phyloP scores from a whole-genome alignment of 2,888 invertebrate species.

The Leptinotarsa tumamoca region DNA sequence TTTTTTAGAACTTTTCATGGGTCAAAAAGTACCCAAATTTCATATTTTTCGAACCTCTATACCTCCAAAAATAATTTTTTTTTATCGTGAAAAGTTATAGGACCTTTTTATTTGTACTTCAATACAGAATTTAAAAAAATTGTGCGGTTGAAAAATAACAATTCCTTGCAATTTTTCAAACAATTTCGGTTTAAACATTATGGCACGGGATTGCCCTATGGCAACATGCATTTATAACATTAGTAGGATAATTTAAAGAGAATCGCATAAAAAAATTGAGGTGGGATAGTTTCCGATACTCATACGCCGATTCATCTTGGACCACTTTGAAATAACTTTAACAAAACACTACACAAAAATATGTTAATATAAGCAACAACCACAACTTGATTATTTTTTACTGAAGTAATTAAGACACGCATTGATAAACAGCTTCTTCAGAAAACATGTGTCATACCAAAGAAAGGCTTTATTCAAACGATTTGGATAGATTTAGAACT shows the following conservation, averaged over 20 bases:
- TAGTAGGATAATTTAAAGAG: not conserved
- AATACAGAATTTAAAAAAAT: not conserved
- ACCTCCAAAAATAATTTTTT: not conserved
- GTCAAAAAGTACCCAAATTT: not conserved
- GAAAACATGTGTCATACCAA: too few relatives aligned
- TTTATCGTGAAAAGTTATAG: not conserved
- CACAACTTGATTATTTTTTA: too few relatives aligned
- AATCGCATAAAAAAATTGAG: conserved; percentile 12
- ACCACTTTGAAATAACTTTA: too few relatives aligned
- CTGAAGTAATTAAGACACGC: too few relatives aligned
- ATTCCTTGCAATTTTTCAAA: conserved; percentile 19
- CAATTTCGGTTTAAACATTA: conserved; percentile 19
- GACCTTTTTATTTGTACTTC: not conserved
- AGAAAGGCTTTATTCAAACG: too few relatives aligned
- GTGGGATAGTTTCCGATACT: conserved; percentile 5
- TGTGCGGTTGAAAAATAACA: conserved; percentile 4
- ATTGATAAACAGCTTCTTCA: too few relatives aligned
- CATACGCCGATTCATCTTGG: not conserved
- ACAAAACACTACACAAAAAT: too few relatives aligned
- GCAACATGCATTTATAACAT: not conserved
- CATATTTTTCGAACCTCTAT: not conserved
- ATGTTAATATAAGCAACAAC: too few relatives aligned
- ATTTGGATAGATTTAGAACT: too few relatives aligned
- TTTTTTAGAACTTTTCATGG: not conserved
- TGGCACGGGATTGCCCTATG: conserved; percentile 1